Base-by-base conservation (phyloP, 2,797 vertebrate genomes). In the Sebastiscus tertius region DNA sequence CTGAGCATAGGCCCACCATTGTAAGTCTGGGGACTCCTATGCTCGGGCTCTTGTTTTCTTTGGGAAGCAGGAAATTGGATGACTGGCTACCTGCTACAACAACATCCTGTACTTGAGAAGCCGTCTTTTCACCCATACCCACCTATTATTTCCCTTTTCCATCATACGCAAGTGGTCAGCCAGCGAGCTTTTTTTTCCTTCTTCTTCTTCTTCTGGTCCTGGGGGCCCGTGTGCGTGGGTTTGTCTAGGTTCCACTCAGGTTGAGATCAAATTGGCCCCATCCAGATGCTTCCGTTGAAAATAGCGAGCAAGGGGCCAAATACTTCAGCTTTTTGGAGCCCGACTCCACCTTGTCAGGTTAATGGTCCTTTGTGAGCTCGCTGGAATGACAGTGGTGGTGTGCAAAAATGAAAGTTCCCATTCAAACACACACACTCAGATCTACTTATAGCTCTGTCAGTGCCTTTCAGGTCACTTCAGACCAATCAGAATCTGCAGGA, bases 71-170 rank as follows among this genome's bases (percentile, higher is more conserved):
- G 96, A 96, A 96, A 96, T 96, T 96, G 95, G 95, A 96, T 95
- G 95, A 96, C 95, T 96, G 95, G 94, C 96, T 96, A 96, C 96
- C 96, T 96, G 96, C 95, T 96, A 96, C 94, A 96, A 96, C 96
- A 96, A 96, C 96, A 96, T 96, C 96, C 96, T 96, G 96, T 94
- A 95, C 95, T 96, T 95, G 95, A 96, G 96, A 96, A 96, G 95
- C 88, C 93, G 93, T 96, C 94, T 95, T 94, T 96, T 95, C 93
- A 93, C 95, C 95, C 95, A 94, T 95, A 95, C 95, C 95, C 95
- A 96, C 95, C 95, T 96, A 96, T 96, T 96, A 95, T 96, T 96
- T 96, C 94, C 95, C 91, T 92, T 95, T 94, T 95, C 95, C 94
- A 95, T 93, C 89, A 86, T 94, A 92, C 93, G 87, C 93, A 94